Evolutionary conservation across 2,113 vertebrate genomes (phyloP), one percentile per base, ranked within the genome.

Genomic region (Antechinus stuartii): DNA sequence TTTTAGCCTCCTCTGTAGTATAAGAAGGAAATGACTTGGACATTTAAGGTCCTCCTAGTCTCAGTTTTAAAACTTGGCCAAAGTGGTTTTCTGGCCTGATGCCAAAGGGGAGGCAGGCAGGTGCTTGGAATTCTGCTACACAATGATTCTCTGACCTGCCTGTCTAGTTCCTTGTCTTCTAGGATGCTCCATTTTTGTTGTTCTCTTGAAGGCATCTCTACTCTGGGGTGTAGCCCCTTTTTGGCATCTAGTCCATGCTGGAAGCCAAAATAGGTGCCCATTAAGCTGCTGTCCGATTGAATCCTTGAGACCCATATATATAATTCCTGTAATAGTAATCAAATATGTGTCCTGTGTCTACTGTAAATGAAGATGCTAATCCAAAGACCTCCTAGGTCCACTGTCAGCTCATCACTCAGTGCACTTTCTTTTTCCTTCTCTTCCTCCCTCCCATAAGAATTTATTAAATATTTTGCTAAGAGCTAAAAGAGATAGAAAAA

Each of bases 1-100:
- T 76, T 95, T 94, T 24, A 93, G 93, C 94, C 53, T 94, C 9
- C 91, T 91, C 47, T 35, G 55, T 30, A 92, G 97, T 91, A 95
- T 89, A 97, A 96, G 95, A 84, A 42, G 96, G 94, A 95, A 90
- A 93, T 95, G 35, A 55, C n/a, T 42, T 90, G 76, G 96, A 96
- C 92, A 95, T 92, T 54, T 95, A 94, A 96, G 52, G 55, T 24
- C 91, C 54, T 96, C 94, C 89, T 27, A 42, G 10, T 47, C 35
- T 94, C 54, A 93, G 56, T 57, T 93, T 96, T 94, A 76, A 92
- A 46, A 92, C 92, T 91, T 92, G 92, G 96, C 47, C 89, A 46
- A 91, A 95, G 57, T 3, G 27, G 90, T 56, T 96, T 96, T 94
- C 92, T 53, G 84, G 68, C 47, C 90, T 47, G 90, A 30, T 50